These are phyloP conservation scores for Chloropsis hardwickii DNA, from an alignment of 2,113 vertebrate species.

Conservation along the genomic window DNA sequence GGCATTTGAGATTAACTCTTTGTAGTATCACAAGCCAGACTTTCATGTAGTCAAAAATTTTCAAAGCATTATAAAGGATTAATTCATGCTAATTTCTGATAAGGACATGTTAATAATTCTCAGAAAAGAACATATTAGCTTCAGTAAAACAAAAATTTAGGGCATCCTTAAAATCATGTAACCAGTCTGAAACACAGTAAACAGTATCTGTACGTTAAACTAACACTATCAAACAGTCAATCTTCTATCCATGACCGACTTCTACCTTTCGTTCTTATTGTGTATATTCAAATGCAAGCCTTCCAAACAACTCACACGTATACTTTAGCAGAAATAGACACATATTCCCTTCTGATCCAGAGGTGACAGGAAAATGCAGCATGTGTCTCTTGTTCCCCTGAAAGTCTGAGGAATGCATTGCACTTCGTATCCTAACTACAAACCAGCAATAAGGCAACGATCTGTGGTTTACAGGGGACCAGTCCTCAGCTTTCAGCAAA, in stretches of 20 bases:
- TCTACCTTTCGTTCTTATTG: not conserved
- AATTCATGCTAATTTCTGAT: constrained; percentile 34
- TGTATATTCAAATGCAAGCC: not conserved
- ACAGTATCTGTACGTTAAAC: not conserved
- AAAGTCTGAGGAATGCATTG: no score
- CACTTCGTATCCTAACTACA: not conserved
- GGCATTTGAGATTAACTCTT: constrained; percentile 32
- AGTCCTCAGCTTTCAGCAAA: not conserved
- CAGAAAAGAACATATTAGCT: not conserved
- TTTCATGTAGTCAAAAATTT: not conserved
- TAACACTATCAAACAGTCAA: not conserved
- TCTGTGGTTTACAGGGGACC: not conserved
- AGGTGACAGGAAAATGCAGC: not conserved
- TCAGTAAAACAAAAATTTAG: constrained; percentile 1
- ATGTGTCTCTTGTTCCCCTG: not conserved
- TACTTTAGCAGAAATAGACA: not conserved
- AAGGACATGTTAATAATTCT: not conserved
- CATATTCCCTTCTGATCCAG: not conserved
- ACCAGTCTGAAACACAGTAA: not conserved
- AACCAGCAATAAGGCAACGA: not conserved
- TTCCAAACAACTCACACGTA: not conserved
- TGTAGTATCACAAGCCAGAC: not conserved
- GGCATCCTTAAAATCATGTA: not conserved
- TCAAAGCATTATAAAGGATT: constrained; percentile 21
- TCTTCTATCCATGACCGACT: not conserved